Percentiles rank a stretch among this genome's conserved stretches.
Conservation (phyloP, 1,140 invertebrate species). For the Mycetomoellerius zeteki region DNA sequence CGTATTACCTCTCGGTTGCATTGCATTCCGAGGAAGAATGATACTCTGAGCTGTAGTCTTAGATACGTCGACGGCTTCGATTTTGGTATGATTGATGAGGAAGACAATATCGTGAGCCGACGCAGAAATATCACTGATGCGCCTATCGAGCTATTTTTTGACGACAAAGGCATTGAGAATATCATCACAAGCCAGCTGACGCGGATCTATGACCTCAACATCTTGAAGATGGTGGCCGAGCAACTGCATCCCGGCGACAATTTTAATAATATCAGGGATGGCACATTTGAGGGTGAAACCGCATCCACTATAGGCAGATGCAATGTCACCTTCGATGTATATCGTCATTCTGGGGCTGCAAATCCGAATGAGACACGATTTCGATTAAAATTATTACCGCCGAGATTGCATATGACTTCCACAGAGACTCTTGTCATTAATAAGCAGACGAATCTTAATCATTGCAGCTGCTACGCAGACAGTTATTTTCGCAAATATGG, state of each 20-base stretch:
- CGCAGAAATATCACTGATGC: not conserved
- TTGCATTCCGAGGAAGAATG: constrained; percentile 51
- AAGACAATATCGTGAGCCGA: constrained; percentile 27
- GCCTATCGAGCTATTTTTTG: constrained; percentile 67
- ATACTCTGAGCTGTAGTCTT: constrained; percentile 55
- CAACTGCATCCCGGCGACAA: constrained; percentile 73
- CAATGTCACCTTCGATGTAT: constrained; percentile 75
- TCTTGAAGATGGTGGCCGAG: constrained; percentile 57
- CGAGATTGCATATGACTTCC: constrained; percentile 62
- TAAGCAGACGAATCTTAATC: constrained; percentile 75
- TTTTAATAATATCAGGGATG: constrained; percentile 53
- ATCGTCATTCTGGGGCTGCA: constrained; percentile 66
- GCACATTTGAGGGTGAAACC: constrained; percentile 73
- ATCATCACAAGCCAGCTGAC: not conserved
- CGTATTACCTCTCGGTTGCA: constrained; percentile 55
- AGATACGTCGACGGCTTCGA: constrained; percentile 19
- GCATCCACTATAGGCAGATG: constrained; percentile 80
- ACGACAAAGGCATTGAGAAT: constrained; percentile 57
- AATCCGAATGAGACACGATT: constrained; percentile 37
- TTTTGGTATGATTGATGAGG: constrained; percentile 50
- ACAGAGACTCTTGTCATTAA: constrained; percentile 73
- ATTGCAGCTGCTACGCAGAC: constrained; percentile 72
- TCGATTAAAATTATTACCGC: constrained; percentile 69
- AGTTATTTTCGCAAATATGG: constrained; percentile 72
- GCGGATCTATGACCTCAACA: not conserved